A percentile compares a stretch with the other conserved stretches of the same genome.
phyloP scores from a whole-genome alignment of 1,140 invertebrate species.

The Polyergus mexicanus region DNA sequence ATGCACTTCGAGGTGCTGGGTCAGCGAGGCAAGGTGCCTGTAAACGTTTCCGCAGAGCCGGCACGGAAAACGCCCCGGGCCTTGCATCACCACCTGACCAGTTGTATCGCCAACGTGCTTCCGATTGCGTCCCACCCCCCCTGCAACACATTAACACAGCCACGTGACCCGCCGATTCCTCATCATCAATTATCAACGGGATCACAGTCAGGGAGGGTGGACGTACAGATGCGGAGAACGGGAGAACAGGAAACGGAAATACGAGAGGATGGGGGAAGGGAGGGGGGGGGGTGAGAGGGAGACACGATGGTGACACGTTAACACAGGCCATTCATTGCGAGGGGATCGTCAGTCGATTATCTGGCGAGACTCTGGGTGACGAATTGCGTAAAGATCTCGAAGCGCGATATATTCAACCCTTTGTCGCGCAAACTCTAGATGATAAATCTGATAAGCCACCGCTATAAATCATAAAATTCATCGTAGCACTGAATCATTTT shows the following conservation, averaged over 20 bases:
- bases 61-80: constrained; percentile 86
- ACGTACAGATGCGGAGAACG: not conserved
- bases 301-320: constrained; percentile 53
- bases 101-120: constrained; percentile 86
- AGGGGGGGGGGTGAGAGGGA: not conserved
- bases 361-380: constrained; percentile 41
- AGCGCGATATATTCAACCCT: constrained; percentile 51
- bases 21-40: constrained; percentile 87
- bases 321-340: constrained; percentile 57
- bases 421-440: constrained; percentile 16
- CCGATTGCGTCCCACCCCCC: constrained; percentile 86
- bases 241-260: not conserved
- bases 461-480: constrained; percentile 18
- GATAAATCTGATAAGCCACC: constrained; percentile 23
- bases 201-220: constrained; percentile 13
- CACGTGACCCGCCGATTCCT: constrained; percentile 83
- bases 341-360: constrained; percentile 64
- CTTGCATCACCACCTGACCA: constrained; percentile 86
- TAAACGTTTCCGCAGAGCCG: constrained; percentile 87
- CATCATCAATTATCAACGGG: constrained; percentile 58
- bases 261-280: not conserved
- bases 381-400: constrained; percentile 7
- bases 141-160: constrained; percentile 86
- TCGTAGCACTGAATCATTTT: not conserved
- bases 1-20: constrained; percentile 87